phyloP scores from a whole-genome alignment of 1,140 invertebrate genomes.

The Kradibia gibbosae region DNA sequence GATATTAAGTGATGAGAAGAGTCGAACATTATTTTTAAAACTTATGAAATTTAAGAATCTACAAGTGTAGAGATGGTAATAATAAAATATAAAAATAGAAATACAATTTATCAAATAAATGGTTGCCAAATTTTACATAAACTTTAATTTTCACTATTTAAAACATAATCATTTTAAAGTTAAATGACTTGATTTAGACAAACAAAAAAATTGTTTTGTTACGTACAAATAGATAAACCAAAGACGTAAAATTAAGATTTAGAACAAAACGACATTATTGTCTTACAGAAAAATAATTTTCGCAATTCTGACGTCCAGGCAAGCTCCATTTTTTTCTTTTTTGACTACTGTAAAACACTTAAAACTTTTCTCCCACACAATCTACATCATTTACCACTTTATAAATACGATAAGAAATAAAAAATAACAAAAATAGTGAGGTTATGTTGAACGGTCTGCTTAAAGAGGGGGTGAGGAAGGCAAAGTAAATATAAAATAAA shows the following conservation, averaged over 20 bases:
- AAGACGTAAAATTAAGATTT: background rate
- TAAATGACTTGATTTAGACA: background rate
- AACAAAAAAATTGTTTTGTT: background rate
- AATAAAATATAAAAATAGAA: constrained; percentile 39
- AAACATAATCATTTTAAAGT: background rate
- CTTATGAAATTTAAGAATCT: background rate
- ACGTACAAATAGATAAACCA: background rate
- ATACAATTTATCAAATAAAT: constrained; percentile 15
- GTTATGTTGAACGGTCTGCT: constrained; percentile 7
- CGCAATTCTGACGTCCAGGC: background rate
- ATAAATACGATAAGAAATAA: background rate
- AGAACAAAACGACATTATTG: background rate
- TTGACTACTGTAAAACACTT: background rate
- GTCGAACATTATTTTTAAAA: background rate
- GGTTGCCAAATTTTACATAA: background rate
- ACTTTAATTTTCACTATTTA: background rate
- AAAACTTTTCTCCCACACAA: background rate
- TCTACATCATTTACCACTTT: background rate
- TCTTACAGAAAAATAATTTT: background rate
- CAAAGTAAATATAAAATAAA: constrained; percentile 26
- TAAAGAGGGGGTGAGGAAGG: background rate
- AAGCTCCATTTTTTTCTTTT: background rate
- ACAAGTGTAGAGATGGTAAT: background rate
- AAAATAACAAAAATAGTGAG: constrained; percentile 25
- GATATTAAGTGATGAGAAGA: background rate